phyloP scores from a whole-genome alignment of 2,888 invertebrate species.

The Terebella lapidaria region DNA sequence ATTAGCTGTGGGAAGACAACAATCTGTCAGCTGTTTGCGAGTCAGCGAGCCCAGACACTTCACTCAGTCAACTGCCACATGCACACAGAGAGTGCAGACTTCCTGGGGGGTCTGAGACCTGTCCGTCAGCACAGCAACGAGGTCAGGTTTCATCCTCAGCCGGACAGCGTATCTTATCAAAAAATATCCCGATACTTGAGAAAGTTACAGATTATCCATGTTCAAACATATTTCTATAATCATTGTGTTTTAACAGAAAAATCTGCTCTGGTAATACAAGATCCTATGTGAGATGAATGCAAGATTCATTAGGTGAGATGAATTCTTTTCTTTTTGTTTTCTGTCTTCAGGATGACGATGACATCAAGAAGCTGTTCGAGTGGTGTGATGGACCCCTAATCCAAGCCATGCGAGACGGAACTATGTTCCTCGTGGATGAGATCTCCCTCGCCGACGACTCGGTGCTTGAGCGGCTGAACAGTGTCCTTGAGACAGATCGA shows the following conservation, averaged over 20 bases:
- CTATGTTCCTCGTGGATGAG: slow-evolving; percentile 92
- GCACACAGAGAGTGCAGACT: slow-evolving; percentile 97
- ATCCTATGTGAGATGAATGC: too few species aligned
- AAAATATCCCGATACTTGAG: too few species aligned
- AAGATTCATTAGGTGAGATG: too few species aligned
- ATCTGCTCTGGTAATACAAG: too few species aligned
- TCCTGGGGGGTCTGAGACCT: slow-evolving; percentile 90
- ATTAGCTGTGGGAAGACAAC: slow-evolving; percentile 92
- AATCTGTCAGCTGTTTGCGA: slow-evolving; percentile 81
- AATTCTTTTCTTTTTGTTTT: neutral
- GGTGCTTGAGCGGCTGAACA: slow-evolving; percentile 94
- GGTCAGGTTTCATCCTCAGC: too few species aligned
- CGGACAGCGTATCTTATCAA: too few species aligned
- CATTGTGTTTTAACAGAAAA: too few species aligned
- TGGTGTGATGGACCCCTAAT: slow-evolving; percentile 97
- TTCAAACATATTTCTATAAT: too few species aligned
- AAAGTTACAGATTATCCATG: too few species aligned
- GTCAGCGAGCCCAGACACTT: slow-evolving; percentile 60
- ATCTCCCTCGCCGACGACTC: slow-evolving; percentile 98
- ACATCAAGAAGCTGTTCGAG: slow-evolving; percentile 67
- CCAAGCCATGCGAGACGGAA: slow-evolving; percentile 80
- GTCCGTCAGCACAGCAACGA: slow-evolving; percentile 61
- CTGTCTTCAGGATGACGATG: slow-evolving; percentile 2
- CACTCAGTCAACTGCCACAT: slow-evolving; percentile 93
- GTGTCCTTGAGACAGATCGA: slow-evolving; percentile 83